Conservation (phyloP, 2,888 invertebrate species). For the Tuta absoluta region DNA sequence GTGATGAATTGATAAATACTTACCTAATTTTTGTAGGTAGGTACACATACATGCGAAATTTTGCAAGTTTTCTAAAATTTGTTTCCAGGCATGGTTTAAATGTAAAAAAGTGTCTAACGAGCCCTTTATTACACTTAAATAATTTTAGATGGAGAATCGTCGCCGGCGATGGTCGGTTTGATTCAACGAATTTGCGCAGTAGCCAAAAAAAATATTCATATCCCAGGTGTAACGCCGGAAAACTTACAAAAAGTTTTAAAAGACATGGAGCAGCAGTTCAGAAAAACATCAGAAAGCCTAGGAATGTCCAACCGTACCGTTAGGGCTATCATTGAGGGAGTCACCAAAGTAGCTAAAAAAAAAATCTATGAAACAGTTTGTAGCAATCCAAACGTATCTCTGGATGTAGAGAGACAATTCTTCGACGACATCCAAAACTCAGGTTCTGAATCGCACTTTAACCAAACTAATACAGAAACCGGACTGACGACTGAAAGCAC, state of each 20-base stretch:
- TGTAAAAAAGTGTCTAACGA: too few relatives aligned
- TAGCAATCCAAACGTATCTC: background rate
- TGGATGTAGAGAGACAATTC: background rate
- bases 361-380: constrained; percentile 30
- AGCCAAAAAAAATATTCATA: background rate
- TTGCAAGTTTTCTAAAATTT: too few relatives aligned
- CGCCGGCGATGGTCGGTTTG: background rate
- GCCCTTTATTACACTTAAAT: background rate
- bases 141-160: background rate
- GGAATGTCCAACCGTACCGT: background rate
- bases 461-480: background rate
- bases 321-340: background rate
- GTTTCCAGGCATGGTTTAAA: too few relatives aligned
- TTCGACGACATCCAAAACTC: background rate
- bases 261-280: constrained; percentile 41
- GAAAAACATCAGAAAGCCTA: constrained; percentile 35
- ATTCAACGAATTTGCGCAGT: constrained; percentile 5
- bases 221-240: constrained; percentile 37
- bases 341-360: background rate
- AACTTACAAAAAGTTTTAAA: constrained; percentile 44
- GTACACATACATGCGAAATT: too few relatives aligned
- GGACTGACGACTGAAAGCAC: background rate
- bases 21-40: too few relatives aligned
- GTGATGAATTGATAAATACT: too few relatives aligned
- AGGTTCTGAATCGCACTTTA: background rate